Evolutionary conservation across 2,797 vertebrate species (phyloP).

Genomic region (Microctenopoma stevenorrisi): DNA sequence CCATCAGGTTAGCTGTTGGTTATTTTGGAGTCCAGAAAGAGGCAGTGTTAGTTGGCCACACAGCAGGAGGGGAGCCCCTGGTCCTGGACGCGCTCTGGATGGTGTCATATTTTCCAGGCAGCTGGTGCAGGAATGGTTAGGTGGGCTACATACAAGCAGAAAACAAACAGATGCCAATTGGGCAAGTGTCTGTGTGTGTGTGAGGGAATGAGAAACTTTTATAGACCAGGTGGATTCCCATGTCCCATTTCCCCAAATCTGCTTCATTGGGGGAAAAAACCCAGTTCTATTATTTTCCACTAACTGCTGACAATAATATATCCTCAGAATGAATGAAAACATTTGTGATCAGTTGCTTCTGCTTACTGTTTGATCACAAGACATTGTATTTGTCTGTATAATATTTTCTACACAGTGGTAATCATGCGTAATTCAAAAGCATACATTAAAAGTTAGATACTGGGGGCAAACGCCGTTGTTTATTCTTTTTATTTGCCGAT

Average conservation of each 20-base stretch:
- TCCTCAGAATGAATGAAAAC: not conserved
- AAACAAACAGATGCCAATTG: slow-evolving; percentile 61
- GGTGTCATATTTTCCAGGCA: slow-evolving; percentile 75
- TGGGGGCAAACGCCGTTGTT: too few relatives aligned
- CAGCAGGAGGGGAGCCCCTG: slow-evolving; percentile 47
- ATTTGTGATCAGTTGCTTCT: not conserved
- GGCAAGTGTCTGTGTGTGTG: slow-evolving; percentile 26
- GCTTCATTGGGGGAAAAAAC: not conserved
- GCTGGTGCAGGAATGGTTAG: slow-evolving; percentile 44
- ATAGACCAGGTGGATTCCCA: slow-evolving; percentile 45
- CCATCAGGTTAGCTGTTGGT: slow-evolving; percentile 56
- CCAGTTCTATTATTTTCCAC: not conserved
- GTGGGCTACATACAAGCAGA: slow-evolving; percentile 29
- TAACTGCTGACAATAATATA: not conserved
- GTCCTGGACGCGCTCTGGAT: slow-evolving; percentile 53
- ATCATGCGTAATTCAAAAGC: too few relatives aligned
- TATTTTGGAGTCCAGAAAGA: slow-evolving; percentile 33
- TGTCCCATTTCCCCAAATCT: slow-evolving; percentile 1
- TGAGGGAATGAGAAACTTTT: slow-evolving; percentile 48
- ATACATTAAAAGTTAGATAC: too few relatives aligned
- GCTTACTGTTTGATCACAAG: not conserved
- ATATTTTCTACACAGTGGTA: too few relatives aligned
- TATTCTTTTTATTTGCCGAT: too few relatives aligned
- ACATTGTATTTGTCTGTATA: too few relatives aligned
- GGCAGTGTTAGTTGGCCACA: slow-evolving; percentile 57